Evolutionary conservation across 1,140 invertebrate genomes (phyloP).

Genomic region (Drosophila kikkawai): DNA sequence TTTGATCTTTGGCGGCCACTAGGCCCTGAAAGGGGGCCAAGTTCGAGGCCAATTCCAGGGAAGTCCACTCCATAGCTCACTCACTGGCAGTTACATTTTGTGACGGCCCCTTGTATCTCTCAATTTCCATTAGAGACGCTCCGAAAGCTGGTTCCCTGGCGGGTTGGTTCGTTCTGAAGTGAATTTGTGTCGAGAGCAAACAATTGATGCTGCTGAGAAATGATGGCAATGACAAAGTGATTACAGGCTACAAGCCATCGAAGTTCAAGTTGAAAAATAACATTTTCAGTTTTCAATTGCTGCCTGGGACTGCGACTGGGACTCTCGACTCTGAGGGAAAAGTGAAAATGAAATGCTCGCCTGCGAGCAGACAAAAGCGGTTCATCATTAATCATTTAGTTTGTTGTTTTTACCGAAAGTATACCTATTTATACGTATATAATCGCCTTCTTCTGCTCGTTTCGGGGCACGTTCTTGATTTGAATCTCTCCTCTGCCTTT

Average conservation of each 20-base stretch:
- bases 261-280: conserved; percentile 73
- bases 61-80: conserved; percentile 63
- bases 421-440: conserved; percentile 58
- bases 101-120: conserved; percentile 57
- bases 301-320: conserved; percentile 9
- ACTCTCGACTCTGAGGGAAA: conserved; percentile 28
- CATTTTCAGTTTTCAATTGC: conserved; percentile 67
- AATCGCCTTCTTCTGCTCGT: conserved; percentile 46
- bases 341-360: conserved; percentile 70
- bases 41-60: conserved; percentile 76
- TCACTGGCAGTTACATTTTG: conserved; percentile 38
- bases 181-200: conserved; percentile 71
- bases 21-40: conserved; percentile 48
- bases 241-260: conserved; percentile 68
- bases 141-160: conserved; percentile 7
- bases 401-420: conserved; percentile 69
- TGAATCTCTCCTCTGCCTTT: conserved; percentile 55
- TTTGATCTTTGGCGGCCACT: conserved; percentile 34
- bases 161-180: conserved; percentile 51
- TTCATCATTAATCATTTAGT: conserved; percentile 81
- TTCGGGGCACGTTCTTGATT: conserved; percentile 76
- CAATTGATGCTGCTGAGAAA: conserved; percentile 79
- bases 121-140: conserved; percentile 72
- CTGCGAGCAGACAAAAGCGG: conserved; percentile 48
- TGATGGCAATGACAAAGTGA: conserved; percentile 83